Percentiles rank a stretch among this genome's conserved stretches.
These are phyloP conservation scores for Pitangus sulphuratus DNA, from an alignment of 2,797 vertebrate genomes.

Conservation along the genomic window DNA sequence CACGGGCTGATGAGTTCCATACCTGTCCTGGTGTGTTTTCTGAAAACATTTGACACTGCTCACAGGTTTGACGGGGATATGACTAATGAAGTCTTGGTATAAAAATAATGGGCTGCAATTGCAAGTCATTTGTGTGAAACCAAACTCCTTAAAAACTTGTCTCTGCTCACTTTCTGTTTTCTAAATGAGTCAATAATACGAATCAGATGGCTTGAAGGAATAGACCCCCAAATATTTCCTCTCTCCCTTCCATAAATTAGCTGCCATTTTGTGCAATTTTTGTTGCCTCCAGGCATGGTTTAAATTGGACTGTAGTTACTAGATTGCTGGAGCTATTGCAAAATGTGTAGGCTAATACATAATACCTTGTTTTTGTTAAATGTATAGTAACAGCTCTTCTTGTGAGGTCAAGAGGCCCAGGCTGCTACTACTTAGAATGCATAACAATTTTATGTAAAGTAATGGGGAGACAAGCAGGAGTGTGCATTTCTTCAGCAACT, in stretches of 20 bases:
- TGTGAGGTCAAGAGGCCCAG: constrained; percentile 81
- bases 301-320: constrained; percentile 84
- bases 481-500: constrained; percentile 12
- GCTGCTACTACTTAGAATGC: constrained; percentile 73
- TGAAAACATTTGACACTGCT: constrained; percentile 88
- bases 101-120: constrained; percentile 95
- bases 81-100: constrained; percentile 96
- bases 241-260: constrained; percentile 81
- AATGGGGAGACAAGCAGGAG: not conserved
- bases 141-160: constrained; percentile 86
- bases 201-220: constrained; percentile 83
- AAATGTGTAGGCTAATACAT: constrained; percentile 83
- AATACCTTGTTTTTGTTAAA: constrained; percentile 84
- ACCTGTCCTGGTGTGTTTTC: constrained; percentile 91
- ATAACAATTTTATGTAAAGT: constrained; percentile 71
- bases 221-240: constrained; percentile 80
- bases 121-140: constrained; percentile 85
- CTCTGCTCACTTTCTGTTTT: constrained; percentile 84
- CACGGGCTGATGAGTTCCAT: constrained; percentile 97
- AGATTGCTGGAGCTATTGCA: constrained; percentile 80
- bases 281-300: constrained; percentile 81
- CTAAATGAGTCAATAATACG: constrained; percentile 84
- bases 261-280: constrained; percentile 83
- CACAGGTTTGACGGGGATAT: constrained; percentile 92
- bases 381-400: constrained; percentile 80